Percentiles rank a stretch among this genome's conserved stretches.
Evolutionary conservation across 2,888 invertebrate genomes (phyloP).

Genomic region (Oxyteleia sp.): DNA sequence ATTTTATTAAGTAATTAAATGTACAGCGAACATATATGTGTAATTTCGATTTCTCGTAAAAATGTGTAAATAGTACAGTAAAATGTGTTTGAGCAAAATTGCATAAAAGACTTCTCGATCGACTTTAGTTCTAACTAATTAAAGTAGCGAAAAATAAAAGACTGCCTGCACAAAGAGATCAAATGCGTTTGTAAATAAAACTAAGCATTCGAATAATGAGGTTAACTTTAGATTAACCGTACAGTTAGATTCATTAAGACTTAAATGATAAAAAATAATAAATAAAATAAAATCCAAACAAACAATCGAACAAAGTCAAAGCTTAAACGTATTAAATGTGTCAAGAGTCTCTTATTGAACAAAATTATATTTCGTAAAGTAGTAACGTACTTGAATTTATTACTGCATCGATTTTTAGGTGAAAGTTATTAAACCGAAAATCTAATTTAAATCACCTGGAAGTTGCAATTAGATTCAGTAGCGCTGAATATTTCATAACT

Average conservation of each 20-base stretch:
- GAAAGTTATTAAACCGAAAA: conserved; percentile 31
- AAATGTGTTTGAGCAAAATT: too few species aligned
- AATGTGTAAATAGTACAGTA: too few species aligned
- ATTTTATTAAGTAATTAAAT: too few species aligned
- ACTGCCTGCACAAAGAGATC: not conserved
- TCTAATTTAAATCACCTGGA: conserved; percentile 36
- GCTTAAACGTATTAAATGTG: conserved; percentile 25
- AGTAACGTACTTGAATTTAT: conserved; percentile 25
- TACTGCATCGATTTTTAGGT: conserved; percentile 23
- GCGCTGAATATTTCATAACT: conserved; percentile 32
- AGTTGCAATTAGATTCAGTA: conserved; percentile 29
- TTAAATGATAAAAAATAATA: conserved; percentile 27
- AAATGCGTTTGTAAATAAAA: conserved; percentile 31
- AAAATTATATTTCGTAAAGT: conserved; percentile 22
- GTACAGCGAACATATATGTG: too few species aligned
- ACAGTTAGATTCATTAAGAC: conserved; percentile 20
- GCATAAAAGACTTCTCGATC: too few species aligned
- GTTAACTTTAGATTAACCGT: conserved; percentile 36
- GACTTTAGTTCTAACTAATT: too few species aligned
- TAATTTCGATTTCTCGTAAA: too few species aligned
- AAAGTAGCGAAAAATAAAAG: too few species aligned
- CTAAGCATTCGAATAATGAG: conserved; percentile 30
- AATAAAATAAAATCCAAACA: too few species aligned
- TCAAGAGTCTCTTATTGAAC: conserved; percentile 30
- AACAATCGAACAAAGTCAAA: too few species aligned